These are phyloP conservation scores for Nycteola revayana DNA, from an alignment of 2,888 invertebrate species.

Conservation along the genomic window DNA sequence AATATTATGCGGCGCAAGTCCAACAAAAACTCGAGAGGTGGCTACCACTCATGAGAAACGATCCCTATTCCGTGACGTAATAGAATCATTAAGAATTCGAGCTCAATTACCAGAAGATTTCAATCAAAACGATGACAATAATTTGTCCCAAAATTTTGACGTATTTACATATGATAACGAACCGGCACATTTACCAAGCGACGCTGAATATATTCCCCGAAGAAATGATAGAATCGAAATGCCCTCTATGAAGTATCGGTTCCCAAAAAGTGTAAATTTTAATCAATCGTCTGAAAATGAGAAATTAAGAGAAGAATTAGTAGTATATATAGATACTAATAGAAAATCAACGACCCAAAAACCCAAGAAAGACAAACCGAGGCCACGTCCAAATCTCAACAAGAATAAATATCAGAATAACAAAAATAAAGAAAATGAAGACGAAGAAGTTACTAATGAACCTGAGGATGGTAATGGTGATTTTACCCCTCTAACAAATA, in stretches of 20 bases:
- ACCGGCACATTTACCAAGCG: conserved; percentile 50
- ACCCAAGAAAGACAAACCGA: conserved; percentile 44
- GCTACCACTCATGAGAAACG: conserved; percentile 48
- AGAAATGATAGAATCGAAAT: conserved; percentile 72
- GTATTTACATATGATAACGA: conserved; percentile 57
- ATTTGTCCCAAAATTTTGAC: conserved; percentile 54
- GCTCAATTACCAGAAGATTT: conserved; percentile 59
- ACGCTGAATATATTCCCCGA: conserved; percentile 61
- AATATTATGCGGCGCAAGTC: conserved; percentile 58
- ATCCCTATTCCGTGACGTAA: conserved; percentile 69
- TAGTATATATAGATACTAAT: conserved; percentile 55
- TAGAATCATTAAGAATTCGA: conserved; percentile 63
- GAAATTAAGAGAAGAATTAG: conserved; percentile 53
- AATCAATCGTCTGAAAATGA: conserved; percentile 39
- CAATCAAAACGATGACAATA: conserved; percentile 61
- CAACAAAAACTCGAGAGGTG: conserved; percentile 43
- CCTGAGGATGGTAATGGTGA: conserved; percentile 36
- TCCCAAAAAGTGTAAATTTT: conserved; percentile 54
- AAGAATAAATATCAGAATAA: conserved; percentile 42
- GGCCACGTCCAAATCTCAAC: conserved; percentile 26
- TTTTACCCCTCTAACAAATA: conserved; percentile 51
- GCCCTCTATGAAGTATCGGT: conserved; percentile 64
- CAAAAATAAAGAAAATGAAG: conserved; percentile 34
- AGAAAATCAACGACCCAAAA: conserved; percentile 48
- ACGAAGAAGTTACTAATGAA: conserved; percentile 25